These are phyloP conservation scores for Amazona vittata DNA, from an alignment of 2,113 vertebrate genomes.

Conservation along the genomic window DNA sequence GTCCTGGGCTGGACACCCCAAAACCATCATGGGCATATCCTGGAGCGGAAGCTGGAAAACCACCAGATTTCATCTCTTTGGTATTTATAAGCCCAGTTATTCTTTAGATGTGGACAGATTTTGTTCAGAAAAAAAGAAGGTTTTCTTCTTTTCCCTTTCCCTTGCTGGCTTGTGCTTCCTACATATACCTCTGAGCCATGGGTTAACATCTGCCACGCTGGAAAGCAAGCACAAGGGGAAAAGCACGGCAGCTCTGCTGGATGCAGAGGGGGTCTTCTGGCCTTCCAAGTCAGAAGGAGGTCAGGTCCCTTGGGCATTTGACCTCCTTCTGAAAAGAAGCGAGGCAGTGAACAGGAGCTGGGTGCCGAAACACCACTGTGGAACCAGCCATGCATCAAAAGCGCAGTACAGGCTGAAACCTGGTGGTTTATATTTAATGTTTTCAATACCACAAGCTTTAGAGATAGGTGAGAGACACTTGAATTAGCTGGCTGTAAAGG, in stretches of 20 bases:
- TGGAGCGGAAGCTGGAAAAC: background rate
- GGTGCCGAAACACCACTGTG: accelerated
- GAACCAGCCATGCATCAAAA: background rate
- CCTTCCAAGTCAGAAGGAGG: background rate
- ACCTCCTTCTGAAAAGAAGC: background rate
- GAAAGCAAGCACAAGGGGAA: background rate
- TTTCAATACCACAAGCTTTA: background rate
- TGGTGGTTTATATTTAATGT: background rate
- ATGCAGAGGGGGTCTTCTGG: background rate
- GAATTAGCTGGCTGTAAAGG: background rate
- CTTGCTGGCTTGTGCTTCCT: background rate
- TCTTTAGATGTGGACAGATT: background rate
- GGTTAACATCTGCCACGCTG: background rate
- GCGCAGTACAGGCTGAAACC: accelerated
- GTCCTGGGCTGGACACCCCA: background rate
- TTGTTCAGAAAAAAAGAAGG: background rate
- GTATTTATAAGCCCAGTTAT: background rate
- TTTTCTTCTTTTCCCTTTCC: background rate
- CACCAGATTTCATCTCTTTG: background rate
- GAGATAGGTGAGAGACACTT: background rate
- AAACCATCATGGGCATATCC: background rate
- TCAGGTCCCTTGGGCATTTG: background rate
- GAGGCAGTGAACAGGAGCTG: background rate
- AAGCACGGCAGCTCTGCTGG: accelerated
- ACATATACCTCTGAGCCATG: background rate